phyloP scores from a whole-genome alignment of 2,113 vertebrate species.

The Nesoenas mayeri region DNA sequence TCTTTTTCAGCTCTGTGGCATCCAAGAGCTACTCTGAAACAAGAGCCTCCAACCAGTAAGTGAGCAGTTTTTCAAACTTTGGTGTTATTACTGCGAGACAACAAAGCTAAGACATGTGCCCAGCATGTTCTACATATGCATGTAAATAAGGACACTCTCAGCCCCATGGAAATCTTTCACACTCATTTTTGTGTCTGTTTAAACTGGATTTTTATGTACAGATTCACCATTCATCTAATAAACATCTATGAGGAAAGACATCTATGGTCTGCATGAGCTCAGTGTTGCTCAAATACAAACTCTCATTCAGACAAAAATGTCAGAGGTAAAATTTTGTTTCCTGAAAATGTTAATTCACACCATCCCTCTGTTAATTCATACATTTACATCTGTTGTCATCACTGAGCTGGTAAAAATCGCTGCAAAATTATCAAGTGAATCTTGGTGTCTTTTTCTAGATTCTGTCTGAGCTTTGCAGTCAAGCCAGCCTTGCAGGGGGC shows the following conservation, averaged over 20 bases:
- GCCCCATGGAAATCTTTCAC: neutral
- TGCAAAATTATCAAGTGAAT: neutral
- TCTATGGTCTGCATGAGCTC: neutral
- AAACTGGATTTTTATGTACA: neutral
- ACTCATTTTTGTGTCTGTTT: neutral
- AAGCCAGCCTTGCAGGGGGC: neutral
- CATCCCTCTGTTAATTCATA: slow-evolving; percentile 14
- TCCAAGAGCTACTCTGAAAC: neutral
- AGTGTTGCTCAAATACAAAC: neutral
- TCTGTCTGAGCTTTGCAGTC: neutral
- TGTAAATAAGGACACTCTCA: neutral
- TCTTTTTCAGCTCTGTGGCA: neutral
- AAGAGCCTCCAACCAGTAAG: neutral
- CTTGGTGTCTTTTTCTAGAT: neutral
- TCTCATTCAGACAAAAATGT: slow-evolving; percentile 14
- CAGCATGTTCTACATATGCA: neutral
- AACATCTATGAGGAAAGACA: neutral
- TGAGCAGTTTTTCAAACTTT: neutral
- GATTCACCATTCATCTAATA: neutral
- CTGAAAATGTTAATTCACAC: slow-evolving; percentile 47
- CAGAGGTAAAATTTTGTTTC: slow-evolving; percentile 31
- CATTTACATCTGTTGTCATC: neutral
- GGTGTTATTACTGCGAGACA: neutral
- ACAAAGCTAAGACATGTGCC: neutral
- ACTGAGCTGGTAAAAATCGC: neutral